These are phyloP conservation scores for Ceratoteleas bidentatus DNA, from an alignment of 1,140 invertebrate genomes.

Conservation along the genomic window DNA sequence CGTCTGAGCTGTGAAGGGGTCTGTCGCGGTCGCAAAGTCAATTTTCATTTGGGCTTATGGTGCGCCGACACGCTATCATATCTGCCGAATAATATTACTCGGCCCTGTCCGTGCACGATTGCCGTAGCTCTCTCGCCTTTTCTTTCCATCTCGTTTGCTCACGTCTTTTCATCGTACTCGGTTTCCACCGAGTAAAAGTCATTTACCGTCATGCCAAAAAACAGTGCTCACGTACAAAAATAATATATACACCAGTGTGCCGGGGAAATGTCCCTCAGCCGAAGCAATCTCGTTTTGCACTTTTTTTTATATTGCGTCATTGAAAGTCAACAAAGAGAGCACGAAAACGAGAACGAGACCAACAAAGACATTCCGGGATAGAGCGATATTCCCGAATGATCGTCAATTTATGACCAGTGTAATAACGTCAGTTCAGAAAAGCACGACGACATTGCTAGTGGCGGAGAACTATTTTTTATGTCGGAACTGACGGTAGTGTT, in stretches of 20 bases:
- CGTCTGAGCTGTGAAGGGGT: conserved; percentile 60
- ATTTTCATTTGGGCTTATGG: conserved; percentile 76
- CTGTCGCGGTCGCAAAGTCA: conserved; percentile 69
- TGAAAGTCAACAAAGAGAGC: conserved; percentile 43
- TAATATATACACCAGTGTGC: conserved; percentile 59
- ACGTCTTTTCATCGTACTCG: conserved; percentile 45
- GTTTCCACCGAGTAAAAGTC: conserved; percentile 54
- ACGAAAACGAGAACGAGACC: background rate
- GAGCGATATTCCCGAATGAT: conserved; percentile 28
- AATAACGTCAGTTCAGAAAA: conserved; percentile 30
- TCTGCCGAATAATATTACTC: conserved; percentile 72
- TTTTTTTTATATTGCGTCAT: conserved; percentile 60
- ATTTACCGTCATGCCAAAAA: conserved; percentile 61
- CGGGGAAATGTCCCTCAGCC: conserved; percentile 55
- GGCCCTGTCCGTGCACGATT: conserved; percentile 59
- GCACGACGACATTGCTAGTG: conserved; percentile 6
- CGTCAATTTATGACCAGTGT: conserved; percentile 51
- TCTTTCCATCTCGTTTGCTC: conserved; percentile 22
- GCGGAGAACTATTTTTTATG: conserved; percentile 20
- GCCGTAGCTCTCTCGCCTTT: conserved; percentile 33
- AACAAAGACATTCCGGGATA: conserved; percentile 4
- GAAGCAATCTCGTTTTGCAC: conserved; percentile 60
- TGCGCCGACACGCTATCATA: conserved; percentile 74
- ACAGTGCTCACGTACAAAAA: conserved; percentile 55
- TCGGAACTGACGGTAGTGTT: background rate